Evolutionary conservation across 2,797 vertebrate genomes (phyloP).

Genomic region (Paramormyrops hopkinsi): DNA sequence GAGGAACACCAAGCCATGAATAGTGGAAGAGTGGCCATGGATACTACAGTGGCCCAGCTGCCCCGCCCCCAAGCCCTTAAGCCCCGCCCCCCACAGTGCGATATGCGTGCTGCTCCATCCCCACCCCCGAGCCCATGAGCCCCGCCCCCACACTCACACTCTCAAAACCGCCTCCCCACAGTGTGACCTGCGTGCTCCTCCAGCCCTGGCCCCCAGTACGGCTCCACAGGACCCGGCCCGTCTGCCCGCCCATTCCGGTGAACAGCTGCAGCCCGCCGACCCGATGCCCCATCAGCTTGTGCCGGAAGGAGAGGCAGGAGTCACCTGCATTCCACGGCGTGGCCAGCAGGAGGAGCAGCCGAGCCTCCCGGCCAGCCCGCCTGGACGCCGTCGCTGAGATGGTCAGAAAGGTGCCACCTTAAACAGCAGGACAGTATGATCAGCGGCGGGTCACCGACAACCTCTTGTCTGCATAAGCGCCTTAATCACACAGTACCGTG

Average conservation of each 20-base stretch:
- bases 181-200: slow-evolving; percentile 73
- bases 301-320: slow-evolving; percentile 78
- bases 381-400: slow-evolving; percentile 62
- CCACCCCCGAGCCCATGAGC: slow-evolving; percentile 46
- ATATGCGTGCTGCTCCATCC: slow-evolving; percentile 32
- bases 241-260: slow-evolving; percentile 53
- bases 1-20: background rate
- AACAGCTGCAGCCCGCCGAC: slow-evolving; percentile 78
- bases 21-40: background rate
- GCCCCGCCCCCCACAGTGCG: background rate
- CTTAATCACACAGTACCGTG: background rate
- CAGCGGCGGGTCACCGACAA: background rate
- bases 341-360: slow-evolving; percentile 60
- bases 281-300: slow-evolving; percentile 70
- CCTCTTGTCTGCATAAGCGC: background rate
- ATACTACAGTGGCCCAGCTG: background rate
- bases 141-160: slow-evolving; percentile 61
- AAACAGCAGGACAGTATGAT: background rate
- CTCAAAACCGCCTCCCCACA: slow-evolving; percentile 61
- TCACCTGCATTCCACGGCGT: slow-evolving; percentile 46
- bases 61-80: background rate
- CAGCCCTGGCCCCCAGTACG: slow-evolving; percentile 75
- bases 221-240: slow-evolving; percentile 74
- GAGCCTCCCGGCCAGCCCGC: slow-evolving; percentile 56
- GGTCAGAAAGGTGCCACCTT: slow-evolving; percentile 74